A percentile compares a stretch with the other conserved stretches of the same genome.
Conservation (phyloP, 1,140 invertebrate genomes). For the Battus philenor region DNA sequence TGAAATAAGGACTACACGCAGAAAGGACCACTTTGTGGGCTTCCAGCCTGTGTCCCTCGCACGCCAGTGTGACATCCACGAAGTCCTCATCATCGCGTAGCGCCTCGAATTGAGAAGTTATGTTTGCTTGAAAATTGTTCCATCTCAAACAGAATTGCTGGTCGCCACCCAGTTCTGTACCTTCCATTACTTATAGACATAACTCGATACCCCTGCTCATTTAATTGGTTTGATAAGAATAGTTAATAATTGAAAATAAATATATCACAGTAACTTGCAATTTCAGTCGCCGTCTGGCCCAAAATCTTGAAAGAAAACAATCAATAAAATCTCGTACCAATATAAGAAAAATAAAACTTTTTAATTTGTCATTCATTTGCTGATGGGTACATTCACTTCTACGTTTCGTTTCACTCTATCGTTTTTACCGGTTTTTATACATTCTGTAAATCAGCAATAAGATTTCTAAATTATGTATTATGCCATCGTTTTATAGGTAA, state of each 20-base stretch:
- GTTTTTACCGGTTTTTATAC: slow-evolving; percentile 21
- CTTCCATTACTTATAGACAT: slow-evolving; percentile 77
- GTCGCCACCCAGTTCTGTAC: slow-evolving; percentile 79
- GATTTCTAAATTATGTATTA: not conserved
- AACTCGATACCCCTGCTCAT: slow-evolving; percentile 76
- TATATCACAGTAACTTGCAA: slow-evolving; percentile 76
- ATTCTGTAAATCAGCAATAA: too few species aligned
- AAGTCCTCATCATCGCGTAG: slow-evolving; percentile 87
- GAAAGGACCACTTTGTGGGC: slow-evolving; percentile 89
- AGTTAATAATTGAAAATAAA: slow-evolving; percentile 75
- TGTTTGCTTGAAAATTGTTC: slow-evolving; percentile 95
- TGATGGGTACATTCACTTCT: slow-evolving; percentile 74
- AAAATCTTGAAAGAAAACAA: slow-evolving; percentile 77
- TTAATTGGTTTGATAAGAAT: slow-evolving; percentile 75
- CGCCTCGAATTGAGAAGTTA: slow-evolving; percentile 87
- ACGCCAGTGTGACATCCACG: slow-evolving; percentile 89
- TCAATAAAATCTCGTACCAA: slow-evolving; percentile 77
- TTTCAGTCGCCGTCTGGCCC: slow-evolving; percentile 76
- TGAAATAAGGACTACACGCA: slow-evolving; percentile 88
- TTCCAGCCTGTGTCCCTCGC: slow-evolving; percentile 84
- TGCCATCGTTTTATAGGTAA: too few species aligned
- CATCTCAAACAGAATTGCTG: slow-evolving; percentile 95
- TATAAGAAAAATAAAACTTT: slow-evolving; percentile 77
- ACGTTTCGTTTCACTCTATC: slow-evolving; percentile 54
- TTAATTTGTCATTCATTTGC: slow-evolving; percentile 75